Evolutionary conservation across 2,113 vertebrate species (phyloP).

Genomic region (Phrynocephalus versicolor): DNA sequence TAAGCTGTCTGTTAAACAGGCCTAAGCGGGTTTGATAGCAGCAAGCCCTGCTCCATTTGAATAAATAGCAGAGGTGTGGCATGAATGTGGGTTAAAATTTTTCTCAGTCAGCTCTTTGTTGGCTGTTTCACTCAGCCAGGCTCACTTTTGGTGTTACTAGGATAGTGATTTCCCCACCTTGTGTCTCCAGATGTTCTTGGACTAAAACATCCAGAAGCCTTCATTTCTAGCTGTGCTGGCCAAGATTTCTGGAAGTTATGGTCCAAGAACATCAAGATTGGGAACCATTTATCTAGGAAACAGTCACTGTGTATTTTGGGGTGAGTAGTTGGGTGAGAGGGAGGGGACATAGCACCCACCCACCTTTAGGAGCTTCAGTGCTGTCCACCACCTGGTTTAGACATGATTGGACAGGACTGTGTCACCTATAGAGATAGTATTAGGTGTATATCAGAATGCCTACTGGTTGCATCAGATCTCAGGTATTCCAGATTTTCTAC

Average conservation of each 20-base stretch:
- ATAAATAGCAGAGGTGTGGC: neutral
- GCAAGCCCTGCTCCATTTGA: neutral
- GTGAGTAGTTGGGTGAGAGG: neutral
- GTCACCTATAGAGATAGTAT: neutral
- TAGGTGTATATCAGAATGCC: neutral
- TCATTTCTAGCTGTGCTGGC: too few species aligned
- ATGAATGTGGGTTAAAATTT: neutral
- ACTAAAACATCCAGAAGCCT: too few species aligned
- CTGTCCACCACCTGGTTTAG: neutral
- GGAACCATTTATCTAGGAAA: too few species aligned
- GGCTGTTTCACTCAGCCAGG: neutral
- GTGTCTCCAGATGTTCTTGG: too few species aligned
- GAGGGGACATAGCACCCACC: neutral
- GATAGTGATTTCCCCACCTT: neutral
- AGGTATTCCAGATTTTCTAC: neutral
- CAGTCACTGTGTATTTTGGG: neutral
- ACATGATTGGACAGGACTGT: neutral
- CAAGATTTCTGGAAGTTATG: too few species aligned
- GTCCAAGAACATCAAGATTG: too few species aligned
- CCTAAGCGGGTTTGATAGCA: neutral
- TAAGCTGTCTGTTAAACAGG: neutral
- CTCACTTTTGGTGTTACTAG: neutral
- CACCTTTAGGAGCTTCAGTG: neutral
- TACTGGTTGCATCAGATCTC: neutral
- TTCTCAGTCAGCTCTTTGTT: neutral